Evolutionary conservation across 2,797 vertebrate genomes (phyloP).

Genomic region (Iguana delicatissima): DNA sequence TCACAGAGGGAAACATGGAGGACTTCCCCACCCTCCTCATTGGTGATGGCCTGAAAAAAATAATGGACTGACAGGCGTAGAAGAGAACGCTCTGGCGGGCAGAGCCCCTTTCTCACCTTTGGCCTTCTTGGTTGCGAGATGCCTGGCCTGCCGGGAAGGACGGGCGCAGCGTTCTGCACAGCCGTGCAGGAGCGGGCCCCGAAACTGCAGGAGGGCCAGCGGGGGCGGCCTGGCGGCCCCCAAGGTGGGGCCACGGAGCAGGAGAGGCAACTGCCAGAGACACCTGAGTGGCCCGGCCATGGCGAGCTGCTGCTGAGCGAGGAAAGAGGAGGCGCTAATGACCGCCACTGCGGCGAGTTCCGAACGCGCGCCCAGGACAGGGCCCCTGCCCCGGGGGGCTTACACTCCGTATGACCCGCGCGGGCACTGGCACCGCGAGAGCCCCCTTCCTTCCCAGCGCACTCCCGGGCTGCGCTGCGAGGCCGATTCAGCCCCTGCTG

Average conservation of each 20-base stretch:
- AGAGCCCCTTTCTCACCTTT: slow-evolving; percentile 77
- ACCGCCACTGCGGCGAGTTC: too few species aligned
- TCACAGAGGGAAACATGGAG: neutral
- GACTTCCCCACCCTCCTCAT: too few species aligned
- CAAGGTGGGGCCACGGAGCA: slow-evolving; percentile 68
- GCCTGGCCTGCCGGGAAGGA: slow-evolving; percentile 72
- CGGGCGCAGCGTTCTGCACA: slow-evolving; percentile 36
- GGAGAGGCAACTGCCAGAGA: slow-evolving; percentile 77
- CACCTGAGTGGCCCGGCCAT: slow-evolving; percentile 82
- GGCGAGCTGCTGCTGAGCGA: accelerated
- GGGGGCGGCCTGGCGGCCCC: slow-evolving; percentile 54
- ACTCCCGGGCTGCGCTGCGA: too few species aligned
- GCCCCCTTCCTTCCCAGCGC: too few species aligned
- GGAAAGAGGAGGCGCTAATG: too few species aligned
- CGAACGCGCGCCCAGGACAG: too few species aligned
- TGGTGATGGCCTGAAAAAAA: neutral
- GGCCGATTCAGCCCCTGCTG: too few species aligned
- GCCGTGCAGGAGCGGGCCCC: slow-evolving; percentile 43
- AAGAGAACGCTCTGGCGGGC: neutral
- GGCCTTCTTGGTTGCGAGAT: slow-evolving; percentile 92
- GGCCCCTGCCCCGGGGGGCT: too few species aligned
- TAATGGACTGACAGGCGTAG: neutral
- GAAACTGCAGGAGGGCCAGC: slow-evolving; percentile 39
- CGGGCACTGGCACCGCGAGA: too few species aligned
- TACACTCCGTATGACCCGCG: too few species aligned